A percentile compares a stretch with the other conserved stretches of the same genome.
Conservation (phyloP, 1,140 invertebrate species). For the Apocrypta bakeri region DNA sequence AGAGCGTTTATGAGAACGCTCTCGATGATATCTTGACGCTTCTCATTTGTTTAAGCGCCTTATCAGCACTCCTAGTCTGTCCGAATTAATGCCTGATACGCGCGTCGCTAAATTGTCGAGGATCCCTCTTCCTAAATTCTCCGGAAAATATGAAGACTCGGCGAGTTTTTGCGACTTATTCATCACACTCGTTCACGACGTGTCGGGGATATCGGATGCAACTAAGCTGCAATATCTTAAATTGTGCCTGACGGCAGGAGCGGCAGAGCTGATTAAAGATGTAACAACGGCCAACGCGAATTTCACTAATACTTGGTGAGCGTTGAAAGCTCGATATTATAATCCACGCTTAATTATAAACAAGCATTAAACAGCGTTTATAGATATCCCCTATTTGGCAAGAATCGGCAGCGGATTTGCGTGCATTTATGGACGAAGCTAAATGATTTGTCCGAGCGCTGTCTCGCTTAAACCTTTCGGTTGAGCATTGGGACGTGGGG, state of each 20-base stretch:
- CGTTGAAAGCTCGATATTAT: background rate
- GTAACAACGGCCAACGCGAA: conserved; percentile 9
- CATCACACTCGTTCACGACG: background rate
- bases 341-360: conserved; percentile 11
- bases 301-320: conserved; percentile 7
- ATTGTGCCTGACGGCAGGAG: background rate
- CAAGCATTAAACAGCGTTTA: background rate
- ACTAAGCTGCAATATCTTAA: conserved; percentile 28
- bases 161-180: conserved; percentile 16
- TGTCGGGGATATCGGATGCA: background rate
- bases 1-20: background rate
- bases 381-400: background rate
- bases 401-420: background rate
- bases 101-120: no score
- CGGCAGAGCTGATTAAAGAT: conserved; percentile 22
- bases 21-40: no score
- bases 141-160: conserved; percentile 29
- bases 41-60: no score
- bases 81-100: no score
- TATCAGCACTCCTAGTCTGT: no score
- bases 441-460: background rate
- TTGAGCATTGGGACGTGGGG: background rate
- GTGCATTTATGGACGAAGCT: background rate
- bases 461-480: background rate
- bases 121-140: background rate